Conservation (phyloP, 2,888 invertebrate species). For the Cantharis rustica region DNA sequence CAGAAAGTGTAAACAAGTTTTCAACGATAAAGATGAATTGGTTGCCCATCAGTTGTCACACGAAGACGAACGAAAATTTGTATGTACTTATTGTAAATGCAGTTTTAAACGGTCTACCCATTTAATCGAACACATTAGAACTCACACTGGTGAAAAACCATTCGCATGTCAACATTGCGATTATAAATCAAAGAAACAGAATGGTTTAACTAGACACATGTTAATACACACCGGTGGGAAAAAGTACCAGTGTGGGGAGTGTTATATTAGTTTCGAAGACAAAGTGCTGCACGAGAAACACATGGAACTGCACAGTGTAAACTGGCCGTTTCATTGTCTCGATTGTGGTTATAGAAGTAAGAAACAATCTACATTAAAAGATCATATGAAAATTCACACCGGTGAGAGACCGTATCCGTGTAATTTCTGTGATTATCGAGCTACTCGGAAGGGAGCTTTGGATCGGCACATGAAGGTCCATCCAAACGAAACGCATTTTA, state of each 20-base stretch:
- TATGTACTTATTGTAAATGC: background rate
- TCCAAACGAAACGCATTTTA: background rate
- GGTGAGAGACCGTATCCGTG: slow-evolving; percentile 7
- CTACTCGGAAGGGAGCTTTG: background rate
- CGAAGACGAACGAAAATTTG: background rate
- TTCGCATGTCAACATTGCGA: background rate
- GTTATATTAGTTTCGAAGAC: background rate
- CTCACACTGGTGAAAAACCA: slow-evolving; percentile 6
- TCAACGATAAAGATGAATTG: background rate
- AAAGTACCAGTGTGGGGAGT: background rate
- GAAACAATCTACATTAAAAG: background rate
- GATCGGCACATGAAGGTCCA: background rate
- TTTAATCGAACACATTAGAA: background rate
- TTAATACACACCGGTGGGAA: background rate
- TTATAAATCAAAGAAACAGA: background rate
- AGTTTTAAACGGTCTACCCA: background rate
- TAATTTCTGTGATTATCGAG: background rate
- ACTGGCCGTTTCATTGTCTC: background rate
- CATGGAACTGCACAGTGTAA: background rate
- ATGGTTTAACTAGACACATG: background rate
- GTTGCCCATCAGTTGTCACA: background rate
- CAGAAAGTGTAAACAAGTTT: background rate
- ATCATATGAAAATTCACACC: slow-evolving; percentile 3
- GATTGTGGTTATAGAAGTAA: slow-evolving; percentile 9
- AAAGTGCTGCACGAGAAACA: background rate